Evolutionary conservation across 1,140 invertebrate species (phyloP).

Genomic region (Neodiprion pinetum): DNA sequence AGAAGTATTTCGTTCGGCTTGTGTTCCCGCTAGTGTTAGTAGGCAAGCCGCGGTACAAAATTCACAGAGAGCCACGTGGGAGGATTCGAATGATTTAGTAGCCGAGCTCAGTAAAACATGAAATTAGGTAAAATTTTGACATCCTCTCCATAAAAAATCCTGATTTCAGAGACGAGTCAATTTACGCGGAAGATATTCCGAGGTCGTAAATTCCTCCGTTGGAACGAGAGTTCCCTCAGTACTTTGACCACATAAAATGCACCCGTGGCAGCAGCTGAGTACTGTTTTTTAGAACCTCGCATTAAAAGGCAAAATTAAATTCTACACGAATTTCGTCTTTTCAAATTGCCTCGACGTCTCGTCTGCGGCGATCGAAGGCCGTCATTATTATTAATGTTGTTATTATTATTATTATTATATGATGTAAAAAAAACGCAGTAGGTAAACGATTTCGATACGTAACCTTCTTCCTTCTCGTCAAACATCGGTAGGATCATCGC

Average conservation of each 20-base stretch:
- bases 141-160: not conserved
- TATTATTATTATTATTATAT: too few relatives aligned
- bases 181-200: not conserved
- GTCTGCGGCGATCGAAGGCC: not conserved
- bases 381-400: too few relatives aligned
- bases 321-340: not conserved
- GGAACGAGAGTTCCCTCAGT: not conserved
- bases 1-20: too few relatives aligned
- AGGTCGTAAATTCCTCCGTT: not conserved
- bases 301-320: not conserved
- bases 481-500: too few relatives aligned
- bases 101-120: not conserved
- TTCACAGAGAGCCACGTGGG: not conserved
- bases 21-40: too few relatives aligned
- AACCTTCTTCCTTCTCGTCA: too few relatives aligned
- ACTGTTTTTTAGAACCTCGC: slow-evolving; percentile 2
- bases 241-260: slow-evolving; percentile 3
- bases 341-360: not conserved
- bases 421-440: too few relatives aligned
- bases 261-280: not conserved
- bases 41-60: too few relatives aligned
- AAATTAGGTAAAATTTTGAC: not conserved
- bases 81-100: not conserved
- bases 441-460: too few relatives aligned
- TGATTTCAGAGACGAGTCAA: slow-evolving; percentile 2